These are phyloP conservation scores for Drosophila histrio DNA, from an alignment of 2,888 invertebrate species.

Conservation along the genomic window DNA sequence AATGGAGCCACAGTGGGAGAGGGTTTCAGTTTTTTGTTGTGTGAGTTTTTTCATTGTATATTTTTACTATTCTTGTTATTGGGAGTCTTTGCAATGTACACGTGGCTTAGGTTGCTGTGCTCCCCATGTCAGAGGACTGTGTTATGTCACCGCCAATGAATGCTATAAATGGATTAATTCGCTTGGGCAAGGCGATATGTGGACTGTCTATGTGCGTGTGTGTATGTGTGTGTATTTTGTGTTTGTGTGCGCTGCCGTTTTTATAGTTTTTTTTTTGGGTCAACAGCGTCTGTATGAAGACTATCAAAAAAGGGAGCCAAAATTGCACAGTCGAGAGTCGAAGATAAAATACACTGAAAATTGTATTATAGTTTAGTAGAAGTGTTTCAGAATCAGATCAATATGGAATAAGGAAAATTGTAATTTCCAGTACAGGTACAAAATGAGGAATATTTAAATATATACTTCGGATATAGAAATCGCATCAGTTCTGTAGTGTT, in stretches of 20 bases:
- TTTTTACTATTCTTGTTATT: constrained; percentile 20
- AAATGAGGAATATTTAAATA: background rate
- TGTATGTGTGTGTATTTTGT: constrained; percentile 17
- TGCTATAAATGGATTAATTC: constrained; percentile 78
- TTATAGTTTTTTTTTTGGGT: constrained; percentile 45
- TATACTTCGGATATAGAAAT: background rate
- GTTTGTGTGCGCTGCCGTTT: constrained; percentile 20
- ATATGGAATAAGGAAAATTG: too few species aligned
- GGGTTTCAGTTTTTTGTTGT: background rate
- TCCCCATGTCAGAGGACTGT: constrained; percentile 26
- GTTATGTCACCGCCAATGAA: constrained; percentile 72
- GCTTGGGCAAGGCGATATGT: constrained; percentile 59
- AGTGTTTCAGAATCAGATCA: too few species aligned
- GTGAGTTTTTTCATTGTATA: background rate
- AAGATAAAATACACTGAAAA: background rate
- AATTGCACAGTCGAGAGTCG: background rate
- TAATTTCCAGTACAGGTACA: too few species aligned
- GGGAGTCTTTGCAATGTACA: constrained; percentile 16
- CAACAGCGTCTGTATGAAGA: constrained; percentile 28
- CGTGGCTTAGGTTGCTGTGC: constrained; percentile 20
- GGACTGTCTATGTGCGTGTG: constrained; percentile 22
- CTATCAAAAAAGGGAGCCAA: constrained; percentile 11
- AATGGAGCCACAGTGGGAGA: constrained; percentile 53
- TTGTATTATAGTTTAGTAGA: background rate
- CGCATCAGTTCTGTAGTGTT: background rate